Base-by-base conservation (phyloP, 1,140 invertebrate genomes). In the Cecropterus lyciades region DNA sequence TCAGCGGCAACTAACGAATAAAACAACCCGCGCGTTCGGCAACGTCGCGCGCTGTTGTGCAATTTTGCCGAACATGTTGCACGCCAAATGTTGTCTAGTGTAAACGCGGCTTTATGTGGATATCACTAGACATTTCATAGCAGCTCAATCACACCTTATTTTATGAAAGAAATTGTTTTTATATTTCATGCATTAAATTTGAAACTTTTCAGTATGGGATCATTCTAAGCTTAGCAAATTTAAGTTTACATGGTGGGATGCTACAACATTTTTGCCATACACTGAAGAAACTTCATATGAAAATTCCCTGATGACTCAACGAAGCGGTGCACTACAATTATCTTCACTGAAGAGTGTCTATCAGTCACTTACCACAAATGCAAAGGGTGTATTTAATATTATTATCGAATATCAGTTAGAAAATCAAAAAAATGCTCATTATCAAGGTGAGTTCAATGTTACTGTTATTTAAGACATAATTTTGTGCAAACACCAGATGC, bases 161-260 rank as follows among this genome's bases (percentile, higher is more conserved):
- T n/a, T n/a, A n/a, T n/a, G n/a, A n/a, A n/a, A n/a, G n/a, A n/a
- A n/a, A n/a, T n/a, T n/a, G n/a, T n/a, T n/a, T n/a, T n/a, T n/a
- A n/a, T n/a, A n/a, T n/a, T n/a, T n/a, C n/a, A n/a, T n/a, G n/a
- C n/a, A n/a, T n/a, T n/a, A n/a, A n/a, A n/a, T 33, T 10, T 9
- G 3, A 33, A 49, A 75, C 66, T 55, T 93, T 94, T 63, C 76
- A 98, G 96, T 99, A 69, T 99, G 97, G 97, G 97, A 98, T 79
- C 96, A 98, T 67, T 94, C 93, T 3, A 97, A 97, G 80, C 89
- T 96, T 15, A 96, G 95, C 73, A 94, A 95, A 73, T 98, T 95
- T 71, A 97, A 97, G 76, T 98, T 98, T 91, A 94, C 96, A 6
- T 98, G 97, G 97, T 97, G 95, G 93, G 97, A 99, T 87, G 94